These are phyloP conservation scores for Chrysotoxum bicinctum DNA, from an alignment of 2,888 invertebrate genomes.

Conservation along the genomic window DNA sequence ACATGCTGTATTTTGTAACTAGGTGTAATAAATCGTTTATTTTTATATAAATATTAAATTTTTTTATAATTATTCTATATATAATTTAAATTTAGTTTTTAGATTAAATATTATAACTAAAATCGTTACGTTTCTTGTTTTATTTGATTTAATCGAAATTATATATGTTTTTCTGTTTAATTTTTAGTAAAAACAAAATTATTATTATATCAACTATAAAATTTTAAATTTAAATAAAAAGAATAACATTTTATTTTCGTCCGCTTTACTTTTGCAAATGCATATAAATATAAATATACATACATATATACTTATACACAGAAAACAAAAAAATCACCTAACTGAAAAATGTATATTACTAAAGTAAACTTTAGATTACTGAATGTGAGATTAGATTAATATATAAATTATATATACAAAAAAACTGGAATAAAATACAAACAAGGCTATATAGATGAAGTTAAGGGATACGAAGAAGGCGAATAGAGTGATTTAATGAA, in stretches of 20 bases:
- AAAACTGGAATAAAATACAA: slow-evolving; percentile 53
- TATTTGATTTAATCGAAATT: slow-evolving; percentile 57
- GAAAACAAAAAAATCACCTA: slow-evolving; percentile 36
- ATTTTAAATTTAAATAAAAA: slow-evolving; percentile 30
- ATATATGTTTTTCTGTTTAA: slow-evolving; percentile 33
- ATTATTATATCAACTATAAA: slow-evolving; percentile 10
- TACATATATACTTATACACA: slow-evolving; percentile 53
- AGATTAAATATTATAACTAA: slow-evolving; percentile 54
- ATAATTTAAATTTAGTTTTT: slow-evolving; percentile 53
- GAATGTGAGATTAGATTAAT: slow-evolving; percentile 70
- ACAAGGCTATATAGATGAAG: slow-evolving; percentile 68
- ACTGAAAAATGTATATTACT: slow-evolving; percentile 70
- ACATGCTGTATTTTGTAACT: slow-evolving; percentile 96
- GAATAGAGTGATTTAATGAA: slow-evolving; percentile 57
- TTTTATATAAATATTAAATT: slow-evolving; percentile 65
- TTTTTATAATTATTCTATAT: slow-evolving; percentile 54
- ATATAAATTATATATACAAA: slow-evolving; percentile 28
- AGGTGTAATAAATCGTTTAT: slow-evolving; percentile 74
- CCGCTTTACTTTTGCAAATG: slow-evolving; percentile 64
- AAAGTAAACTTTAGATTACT: slow-evolving; percentile 70
- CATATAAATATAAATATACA: slow-evolving; percentile 61
- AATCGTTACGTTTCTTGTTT: slow-evolving; percentile 67
- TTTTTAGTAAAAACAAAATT: slow-evolving; percentile 30
- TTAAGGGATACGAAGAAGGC: slow-evolving; percentile 37
- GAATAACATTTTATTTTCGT: slow-evolving; percentile 48